These are phyloP conservation scores for Diaperis boleti DNA, from an alignment of 2,888 invertebrate species.

Conservation along the genomic window DNA sequence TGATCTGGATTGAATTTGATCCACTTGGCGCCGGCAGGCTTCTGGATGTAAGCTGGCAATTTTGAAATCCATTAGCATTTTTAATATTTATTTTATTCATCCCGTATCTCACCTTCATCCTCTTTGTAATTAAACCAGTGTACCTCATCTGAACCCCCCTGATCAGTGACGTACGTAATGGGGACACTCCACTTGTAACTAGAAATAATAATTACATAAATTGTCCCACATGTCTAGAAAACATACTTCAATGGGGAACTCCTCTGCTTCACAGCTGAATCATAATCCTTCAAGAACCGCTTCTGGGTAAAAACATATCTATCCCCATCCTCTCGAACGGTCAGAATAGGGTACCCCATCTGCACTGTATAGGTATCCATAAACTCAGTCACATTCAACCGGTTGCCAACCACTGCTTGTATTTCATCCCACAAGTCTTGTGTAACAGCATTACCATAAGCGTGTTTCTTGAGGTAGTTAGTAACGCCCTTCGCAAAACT, in stretches of 20 bases:
- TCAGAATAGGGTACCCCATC: slow-evolving; percentile 87
- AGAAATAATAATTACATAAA: slow-evolving; percentile 1
- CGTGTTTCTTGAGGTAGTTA: slow-evolving; percentile 77
- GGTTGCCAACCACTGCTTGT: slow-evolving; percentile 69
- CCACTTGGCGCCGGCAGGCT: slow-evolving; percentile 71
- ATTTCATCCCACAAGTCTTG: slow-evolving; percentile 80
- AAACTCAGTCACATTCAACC: slow-evolving; percentile 69
- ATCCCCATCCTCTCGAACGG: slow-evolving; percentile 67
- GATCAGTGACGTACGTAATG: slow-evolving; percentile 78
- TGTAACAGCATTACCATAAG: slow-evolving; percentile 84
- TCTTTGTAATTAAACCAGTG: slow-evolving; percentile 60
- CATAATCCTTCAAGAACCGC: slow-evolving; percentile 80
- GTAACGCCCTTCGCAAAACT: slow-evolving; percentile 80
- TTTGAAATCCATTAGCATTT: no score
- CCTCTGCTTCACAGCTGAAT: slow-evolving; percentile 68
- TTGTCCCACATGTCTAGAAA: background rate
- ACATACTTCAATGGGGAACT: slow-evolving; percentile 66
- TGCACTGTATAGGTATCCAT: slow-evolving; percentile 93
- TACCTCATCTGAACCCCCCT: slow-evolving; percentile 46
- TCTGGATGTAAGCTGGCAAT: slow-evolving; percentile 61
- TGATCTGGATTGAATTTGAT: slow-evolving; percentile 89
- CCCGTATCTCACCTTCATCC: slow-evolving; percentile 67
- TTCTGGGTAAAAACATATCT: slow-evolving; percentile 77
- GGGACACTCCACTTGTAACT: slow-evolving; percentile 91
- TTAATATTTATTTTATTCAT: no score